Evolutionary conservation across 2,113 vertebrate species (phyloP), one percentile per base, ranked within the genome.

Genomic region (Nerophis lumbriciformis): DNA sequence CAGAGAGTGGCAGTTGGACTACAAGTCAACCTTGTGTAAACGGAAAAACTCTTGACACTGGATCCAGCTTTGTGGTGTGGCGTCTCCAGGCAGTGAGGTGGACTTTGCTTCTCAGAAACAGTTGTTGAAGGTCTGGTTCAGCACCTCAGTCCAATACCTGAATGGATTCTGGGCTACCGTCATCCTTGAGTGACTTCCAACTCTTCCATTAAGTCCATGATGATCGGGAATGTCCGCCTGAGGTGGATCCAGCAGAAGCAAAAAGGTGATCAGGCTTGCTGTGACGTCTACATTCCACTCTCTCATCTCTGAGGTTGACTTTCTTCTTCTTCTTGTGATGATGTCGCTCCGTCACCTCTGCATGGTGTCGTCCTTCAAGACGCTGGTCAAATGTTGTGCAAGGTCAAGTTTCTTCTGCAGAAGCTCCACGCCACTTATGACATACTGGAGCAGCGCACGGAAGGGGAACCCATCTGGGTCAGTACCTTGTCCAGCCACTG

Each of bases 401-500:
- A 83, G 80, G 80, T 71, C 75, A 72, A 57, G 72, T 73, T 74
- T 53, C 14, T 6, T 62, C 21, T 8, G n/a, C 50, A 15, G 50
- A 55, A 48, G 39, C 42, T 36, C 38, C 13, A 58, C 3, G 49
- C 53, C 1, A 55, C 80, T 94, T 95, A 97, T 10, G 96, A 98
- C 96, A 99, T 98, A 88, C 96, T 99, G 71, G 97, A 98, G 78
- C 97, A 98, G 75, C 95, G 97, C 71, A 97, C 95, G 76, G 94
- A 96, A 48, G 96, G 97, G 28, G 97, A 98, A 49, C 96, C 97
- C 97, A 99, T 99, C 81, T 99, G 97, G 88, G 97, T 99, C 89
- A 99, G 89, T 73, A 98, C 96, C 92, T 99, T 99, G 87, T 98
- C 96, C 91, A 99, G 69, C 96, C 97, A 99, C 58, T 99, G 96